Conservation (phyloP, 2,888 invertebrate genomes). For the Thera obeliscata region DNA sequence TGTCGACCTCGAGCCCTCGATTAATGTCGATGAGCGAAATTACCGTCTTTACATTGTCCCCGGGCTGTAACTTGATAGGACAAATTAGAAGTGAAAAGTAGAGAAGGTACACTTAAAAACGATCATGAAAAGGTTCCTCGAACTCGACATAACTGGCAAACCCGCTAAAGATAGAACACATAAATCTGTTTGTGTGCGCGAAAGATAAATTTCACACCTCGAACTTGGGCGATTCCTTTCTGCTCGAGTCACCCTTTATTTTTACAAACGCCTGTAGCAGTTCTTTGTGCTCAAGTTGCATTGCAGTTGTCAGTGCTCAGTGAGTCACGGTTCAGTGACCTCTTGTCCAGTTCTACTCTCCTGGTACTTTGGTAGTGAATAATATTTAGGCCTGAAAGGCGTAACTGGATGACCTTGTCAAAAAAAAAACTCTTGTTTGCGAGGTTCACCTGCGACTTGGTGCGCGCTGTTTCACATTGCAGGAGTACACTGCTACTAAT, state of each 20-base stretch:
- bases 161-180: no score
- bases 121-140: background rate
- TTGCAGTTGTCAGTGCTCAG: constrained; percentile 13
- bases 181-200: no score
- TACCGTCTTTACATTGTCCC: no score
- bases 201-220: background rate
- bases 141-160: background rate
- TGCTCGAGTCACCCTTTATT: constrained; percentile 16
- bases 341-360: constrained; percentile 26
- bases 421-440: background rate
- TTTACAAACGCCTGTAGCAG: constrained; percentile 5
- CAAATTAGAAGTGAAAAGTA: no score
- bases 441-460: background rate
- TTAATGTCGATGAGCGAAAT: no score
- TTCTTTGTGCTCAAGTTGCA: constrained; percentile 18
- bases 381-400: constrained; percentile 15
- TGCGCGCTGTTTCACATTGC: background rate
- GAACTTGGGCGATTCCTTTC: constrained; percentile 1
- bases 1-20: no score
- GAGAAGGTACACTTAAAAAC: background rate
- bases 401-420: constrained; percentile 3
- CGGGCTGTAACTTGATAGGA: no score
- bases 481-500: background rate
- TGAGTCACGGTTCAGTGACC: constrained; percentile 34
- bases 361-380: constrained; percentile 33